Evolutionary conservation across 2,113 vertebrate species (phyloP), one percentile per base, ranked within the genome.

Genomic region (Paramisgurnus dabryanus): DNA sequence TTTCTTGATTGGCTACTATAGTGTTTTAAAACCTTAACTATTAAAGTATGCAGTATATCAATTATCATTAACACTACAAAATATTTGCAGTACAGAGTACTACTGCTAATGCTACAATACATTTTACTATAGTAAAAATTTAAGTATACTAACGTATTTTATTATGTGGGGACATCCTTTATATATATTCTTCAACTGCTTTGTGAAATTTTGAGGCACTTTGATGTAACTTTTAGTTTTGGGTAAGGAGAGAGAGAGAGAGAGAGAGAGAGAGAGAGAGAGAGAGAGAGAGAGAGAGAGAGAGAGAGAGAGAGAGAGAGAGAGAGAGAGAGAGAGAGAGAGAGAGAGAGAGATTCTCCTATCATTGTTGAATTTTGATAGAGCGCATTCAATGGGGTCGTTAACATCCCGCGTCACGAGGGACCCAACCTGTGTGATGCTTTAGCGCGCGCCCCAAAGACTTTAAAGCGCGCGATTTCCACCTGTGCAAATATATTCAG

Each of bases 361-460:
- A 50, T 58, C 41, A 72, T 34, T 50, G 71, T 55, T 73, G 55
- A 27, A 75, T n/a, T 58, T 63, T 79, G 58, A 45, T 78, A 74
- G 61, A 64, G 43, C 79, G 39, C 86, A 40, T 22, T 71, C 79
- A 80, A 67, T 67, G 66, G 18, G 72, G 78, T 77, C 75, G 68
- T 88, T 79, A 76, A 69, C 45, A 64, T 53, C 61, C 72, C 40
- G 57, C 67, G 78, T 27, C 76, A 84, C 88, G 86, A 78, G 82
- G 47, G 80, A 81, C 77, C 66, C 41, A 76, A 49, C 60, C 79
- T 58, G 70, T 55, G 53, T 8, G 58, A 64, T 49, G 41, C 58
- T 76, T 18, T 63, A 15, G 12, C 22, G 43, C 5, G 60, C 74
- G 18, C 74, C 15, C 18, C 27, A 65, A 76, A 76, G 61, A 53